Evolutionary conservation across 2,113 vertebrate species (phyloP), one percentile per base, ranked within the genome.

Genomic region (Stictonetta naevosa): DNA sequence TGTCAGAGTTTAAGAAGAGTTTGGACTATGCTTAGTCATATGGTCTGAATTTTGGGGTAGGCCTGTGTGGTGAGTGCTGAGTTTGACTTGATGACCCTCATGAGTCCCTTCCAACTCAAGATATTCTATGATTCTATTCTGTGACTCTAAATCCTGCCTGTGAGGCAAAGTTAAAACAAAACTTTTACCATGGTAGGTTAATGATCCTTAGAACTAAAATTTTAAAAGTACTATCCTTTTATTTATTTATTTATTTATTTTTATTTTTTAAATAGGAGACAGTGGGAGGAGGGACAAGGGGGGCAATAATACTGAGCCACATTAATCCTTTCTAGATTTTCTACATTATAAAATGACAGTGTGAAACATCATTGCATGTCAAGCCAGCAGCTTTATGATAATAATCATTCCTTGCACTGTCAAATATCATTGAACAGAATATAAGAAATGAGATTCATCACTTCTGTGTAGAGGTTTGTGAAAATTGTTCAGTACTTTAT

Each of bases 141-240:
- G 46, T 46, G 19, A 20, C 20, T 46, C 46, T 20, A 46, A 93
- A 95, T 82, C 9, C 29, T 72, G 28, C 19, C 10, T 92, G 10
- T 86, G 72, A 92, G 46, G 58, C 13, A 90, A 78, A 80, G 8
- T 78, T 73, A 92, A 91, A 95, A 44, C 44, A 90, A 53, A 64
- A 88, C 18, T 66, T 58, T 80, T 59, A 33, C 28, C 4, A 5
- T 5, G 4, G 7, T 59, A 52, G 11, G 19, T 33, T 53, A 67
- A 85, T 17, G 31, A 36, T 60, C 29, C 21, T 10, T 21, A 72
- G 33, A 56, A 72, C 10, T 80, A 88, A 74, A 62, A 23, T 25
- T 48, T 67, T 52, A 73, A 60, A 81, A 80, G 8, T 38, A 34
- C 11, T 52, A 40, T 23, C 11, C 20, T 46, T 46, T 46, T 46